Evolutionary conservation across 2,113 vertebrate species (phyloP), one percentile per base, ranked within the genome.

Genomic region (Sciurus niger): DNA sequence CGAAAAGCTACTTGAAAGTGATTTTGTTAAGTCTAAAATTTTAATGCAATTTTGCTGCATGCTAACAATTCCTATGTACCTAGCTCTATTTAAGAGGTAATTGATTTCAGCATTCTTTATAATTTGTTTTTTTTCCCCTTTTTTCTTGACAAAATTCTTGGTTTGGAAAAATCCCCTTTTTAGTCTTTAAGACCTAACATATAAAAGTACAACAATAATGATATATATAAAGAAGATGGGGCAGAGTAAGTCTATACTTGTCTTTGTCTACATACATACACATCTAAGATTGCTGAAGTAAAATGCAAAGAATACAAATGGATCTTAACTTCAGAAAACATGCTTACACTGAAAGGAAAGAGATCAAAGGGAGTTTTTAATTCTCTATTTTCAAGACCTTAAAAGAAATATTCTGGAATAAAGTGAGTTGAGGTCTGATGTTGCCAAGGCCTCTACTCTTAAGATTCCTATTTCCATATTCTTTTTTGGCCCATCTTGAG

Each of bases 1-100:
- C 18, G 72, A 84, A 96, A 94, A 55, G 6, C 51, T 95, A 68
- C 73, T 88, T 83, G 94, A 95, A 98, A 95, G 84, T 84, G 17
- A 8, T 60, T 32, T 96, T 94, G 92, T 95, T 1, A 48, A 84
- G 48, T 86, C 8, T 85, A 24, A 22, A 40, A 91, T 58, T 95
- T 92, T 96, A 58, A 93, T 53, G 30, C 10, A 51, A 6, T 85
- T 55, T 85, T 67, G 28, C 17, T 55, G n/a, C 48, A 58, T 5
- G 58, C 34, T 78, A 92, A 68, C 37, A 87, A 37, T 95, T 94
- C 9, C 22, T 73, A 48, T 9, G 34, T 1, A 53, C 40, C 43
- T 60, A 24, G 46, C 37, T 22, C 18, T 40, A 20, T 1, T 43
- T 65, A 65, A 63, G 79, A 93, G 46, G 6, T 13, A 51, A 16